Evolutionary conservation across 2,888 invertebrate genomes (phyloP), one percentile per base, ranked within the genome.

Genomic region (Metacarcinus magister): DNA sequence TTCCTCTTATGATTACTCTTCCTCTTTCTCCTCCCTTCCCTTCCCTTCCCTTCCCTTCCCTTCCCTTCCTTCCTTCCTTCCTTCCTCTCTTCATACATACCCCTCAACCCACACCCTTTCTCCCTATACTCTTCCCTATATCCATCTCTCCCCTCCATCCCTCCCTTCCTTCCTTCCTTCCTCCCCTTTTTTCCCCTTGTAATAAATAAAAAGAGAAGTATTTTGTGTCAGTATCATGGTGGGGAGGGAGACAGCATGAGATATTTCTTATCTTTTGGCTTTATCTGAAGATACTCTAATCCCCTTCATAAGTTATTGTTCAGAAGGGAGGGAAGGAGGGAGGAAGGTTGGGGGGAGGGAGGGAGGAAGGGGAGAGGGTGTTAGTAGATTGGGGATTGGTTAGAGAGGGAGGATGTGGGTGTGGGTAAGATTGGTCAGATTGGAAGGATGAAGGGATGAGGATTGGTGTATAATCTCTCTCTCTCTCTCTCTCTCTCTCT

Each of bases 181-280:
- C 28, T 7, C 32, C 82, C 82, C 32, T 82, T 28, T 32, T 32
- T 32, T 28, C 32, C 32, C 32, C 4, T 82, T 32, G 19, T 32
- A 8, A 82, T 82, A 82, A 82, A 82, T 82, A 82, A 82, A 82
- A 82, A 32, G 32, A 10, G 5, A 13, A 82, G 82, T 32, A 82
- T 82, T 82, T 82, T 82, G 82, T 82, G 82, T 82, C 82, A 13
- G 82, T 13, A 82, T 82, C 82, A 82, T 28, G 32, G 82, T 32
- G 32, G 82, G 82, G 82, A 82, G 13, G 82, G 82, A 82, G 82
- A 82, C 82, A 82, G 82, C 82, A 8, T 7, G 82, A 82, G 82
- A 82, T 82, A 82, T 32, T 32, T 82, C 67, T 23, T 67, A n/a
- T n/a, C 19, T 67, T 32, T 23, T 32, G 82, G 32, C 82, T 82